These are phyloP conservation scores for Andrena dorsata DNA, from an alignment of 2,888 invertebrate species.

Conservation along the genomic window DNA sequence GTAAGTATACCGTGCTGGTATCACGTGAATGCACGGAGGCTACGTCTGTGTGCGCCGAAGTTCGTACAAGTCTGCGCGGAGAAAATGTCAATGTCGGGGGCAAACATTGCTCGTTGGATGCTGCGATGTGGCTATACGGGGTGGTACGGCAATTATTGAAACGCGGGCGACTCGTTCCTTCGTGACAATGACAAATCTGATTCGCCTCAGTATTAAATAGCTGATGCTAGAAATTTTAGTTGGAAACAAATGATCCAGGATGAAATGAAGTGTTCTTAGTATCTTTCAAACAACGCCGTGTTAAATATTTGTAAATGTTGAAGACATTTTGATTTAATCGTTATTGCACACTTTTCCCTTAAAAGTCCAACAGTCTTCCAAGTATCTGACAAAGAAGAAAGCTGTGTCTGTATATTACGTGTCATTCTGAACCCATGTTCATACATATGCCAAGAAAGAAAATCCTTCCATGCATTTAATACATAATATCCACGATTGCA, in stretches of 20 bases:
- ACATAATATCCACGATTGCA: background rate
- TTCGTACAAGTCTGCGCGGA: conserved; percentile 46
- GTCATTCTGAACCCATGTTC: background rate
- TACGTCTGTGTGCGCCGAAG: conserved; percentile 28
- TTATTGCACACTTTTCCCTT: background rate
- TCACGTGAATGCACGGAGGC: conserved; percentile 28
- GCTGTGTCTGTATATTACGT: no score
- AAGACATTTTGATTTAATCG: background rate
- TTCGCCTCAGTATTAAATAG: background rate
- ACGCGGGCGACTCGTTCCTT: background rate
- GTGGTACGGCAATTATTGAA: conserved; percentile 23
- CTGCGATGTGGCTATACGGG: conserved; percentile 27
- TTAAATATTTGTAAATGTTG: no score
- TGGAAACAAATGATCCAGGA: background rate
- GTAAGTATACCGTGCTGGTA: conserved; percentile 8
- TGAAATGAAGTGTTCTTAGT: background rate
- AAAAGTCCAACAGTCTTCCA: background rate
- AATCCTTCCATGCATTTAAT: background rate
- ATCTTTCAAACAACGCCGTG: no score
- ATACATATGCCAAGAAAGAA: background rate
- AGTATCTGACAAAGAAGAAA: background rate
- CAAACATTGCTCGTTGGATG: conserved; percentile 56
- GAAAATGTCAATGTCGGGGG: conserved; percentile 69
- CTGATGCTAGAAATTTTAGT: background rate
- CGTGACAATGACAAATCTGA: background rate